Evolutionary conservation across 53 echinoderm and acorn worm genomes (phyloP).

Genomic region (Actinopyga echinites): DNA sequence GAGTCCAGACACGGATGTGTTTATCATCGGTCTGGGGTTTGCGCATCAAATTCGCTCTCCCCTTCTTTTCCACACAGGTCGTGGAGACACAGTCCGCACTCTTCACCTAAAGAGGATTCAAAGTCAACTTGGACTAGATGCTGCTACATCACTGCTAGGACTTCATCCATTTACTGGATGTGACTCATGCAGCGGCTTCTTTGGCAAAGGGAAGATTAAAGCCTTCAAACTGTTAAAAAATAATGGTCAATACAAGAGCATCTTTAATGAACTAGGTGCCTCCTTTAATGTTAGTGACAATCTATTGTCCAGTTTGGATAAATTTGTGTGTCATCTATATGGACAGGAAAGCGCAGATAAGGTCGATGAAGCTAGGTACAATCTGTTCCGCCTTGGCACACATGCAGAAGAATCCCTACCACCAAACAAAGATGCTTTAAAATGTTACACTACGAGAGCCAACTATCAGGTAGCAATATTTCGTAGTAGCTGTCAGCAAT

Average conservation of each 20-base stretch:
- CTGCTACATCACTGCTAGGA: slow-evolving; percentile 37
- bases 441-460: slow-evolving; percentile 33
- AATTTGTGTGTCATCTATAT: slow-evolving; percentile 54
- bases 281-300: slow-evolving; percentile 6
- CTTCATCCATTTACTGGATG: slow-evolving; percentile 53
- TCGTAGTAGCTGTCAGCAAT: slow-evolving; percentile 13
- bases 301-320: slow-evolving; percentile 33
- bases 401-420: slow-evolving; percentile 51
- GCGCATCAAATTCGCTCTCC: neutral
- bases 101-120: no score
- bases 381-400: slow-evolving; percentile 30
- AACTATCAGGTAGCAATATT: slow-evolving; percentile 51
- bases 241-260: neutral
- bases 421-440: slow-evolving; percentile 19
- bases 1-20: slow-evolving; percentile 6
- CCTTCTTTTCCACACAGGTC: neutral
- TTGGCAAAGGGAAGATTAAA: slow-evolving; percentile 49
- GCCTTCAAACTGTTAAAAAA: slow-evolving; percentile 36
- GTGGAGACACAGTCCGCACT: neutral
- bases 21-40: neutral
- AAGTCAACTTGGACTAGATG: neutral
- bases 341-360: slow-evolving; percentile 9
- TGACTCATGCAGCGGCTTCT: slow-evolving; percentile 50
- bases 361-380: slow-evolving; percentile 44
- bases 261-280: slow-evolving; percentile 26